A percentile compares a stretch with the other conserved stretches of the same genome.
These are phyloP conservation scores for Leptosomus discolor DNA, from an alignment of 2,113 vertebrate species.

Conservation along the genomic window DNA sequence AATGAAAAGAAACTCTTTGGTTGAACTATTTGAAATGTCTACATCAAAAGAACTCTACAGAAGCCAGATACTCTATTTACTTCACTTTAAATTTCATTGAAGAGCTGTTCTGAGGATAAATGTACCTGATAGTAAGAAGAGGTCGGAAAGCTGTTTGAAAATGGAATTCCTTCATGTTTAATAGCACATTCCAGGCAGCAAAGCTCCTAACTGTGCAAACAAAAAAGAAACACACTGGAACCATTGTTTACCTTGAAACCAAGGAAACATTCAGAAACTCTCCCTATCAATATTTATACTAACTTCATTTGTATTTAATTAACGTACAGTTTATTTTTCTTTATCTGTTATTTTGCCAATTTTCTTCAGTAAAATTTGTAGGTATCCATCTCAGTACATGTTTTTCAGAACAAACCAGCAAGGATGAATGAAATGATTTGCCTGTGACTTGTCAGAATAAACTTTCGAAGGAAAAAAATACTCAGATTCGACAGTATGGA, in stretches of 20 bases:
- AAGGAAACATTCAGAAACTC: background rate
- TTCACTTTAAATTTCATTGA: constrained; percentile 1
- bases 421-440: background rate
- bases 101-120: background rate
- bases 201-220: background rate
- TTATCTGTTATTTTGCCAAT: background rate
- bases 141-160: background rate
- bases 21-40: background rate
- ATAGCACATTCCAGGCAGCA: background rate
- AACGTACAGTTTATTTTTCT: background rate
- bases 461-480: background rate
- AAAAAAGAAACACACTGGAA: background rate
- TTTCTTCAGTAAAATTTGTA: background rate
- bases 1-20: background rate
- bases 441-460: background rate
- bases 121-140: background rate
- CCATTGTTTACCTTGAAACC: background rate
- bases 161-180: background rate
- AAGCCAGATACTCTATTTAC: background rate
- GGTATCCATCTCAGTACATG: background rate
- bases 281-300: background rate
- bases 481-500: background rate
- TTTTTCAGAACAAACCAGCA: background rate
- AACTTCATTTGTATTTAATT: background rate
- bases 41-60: background rate